phyloP scores from a whole-genome alignment of 2,888 invertebrate genomes.

The Drosophila demipolita region DNA sequence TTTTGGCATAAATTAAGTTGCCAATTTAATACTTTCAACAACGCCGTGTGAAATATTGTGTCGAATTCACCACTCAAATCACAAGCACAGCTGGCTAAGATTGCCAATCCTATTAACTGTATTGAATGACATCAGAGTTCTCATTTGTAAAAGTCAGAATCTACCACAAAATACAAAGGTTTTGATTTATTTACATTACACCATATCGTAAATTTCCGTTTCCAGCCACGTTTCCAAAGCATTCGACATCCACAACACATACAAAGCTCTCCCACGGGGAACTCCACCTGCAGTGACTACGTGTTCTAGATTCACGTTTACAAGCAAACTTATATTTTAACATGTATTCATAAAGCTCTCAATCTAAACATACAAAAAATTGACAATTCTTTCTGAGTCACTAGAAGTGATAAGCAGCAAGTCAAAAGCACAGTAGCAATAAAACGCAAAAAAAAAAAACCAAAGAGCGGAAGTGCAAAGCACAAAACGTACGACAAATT shows the following conservation, averaged over 20 bases:
- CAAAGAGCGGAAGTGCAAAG: conserved; percentile 51
- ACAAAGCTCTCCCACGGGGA: background rate
- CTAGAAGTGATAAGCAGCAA: conserved; percentile 36
- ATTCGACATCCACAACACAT: conserved; percentile 1
- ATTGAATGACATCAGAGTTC: background rate
- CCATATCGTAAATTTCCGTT: background rate
- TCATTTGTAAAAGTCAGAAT: background rate
- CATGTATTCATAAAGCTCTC: background rate
- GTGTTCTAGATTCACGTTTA: conserved; percentile 3
- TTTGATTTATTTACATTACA: background rate
- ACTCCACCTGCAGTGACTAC: background rate
- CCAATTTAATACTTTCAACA: conserved; percentile 70
- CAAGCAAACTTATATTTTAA: background rate
- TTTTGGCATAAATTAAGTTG: conserved; percentile 65
- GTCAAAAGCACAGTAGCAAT: conserved; percentile 45
- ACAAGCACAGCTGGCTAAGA: background rate
- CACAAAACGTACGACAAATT: conserved; percentile 44
- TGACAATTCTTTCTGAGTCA: conserved; percentile 37
- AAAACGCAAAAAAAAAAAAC: conserved; percentile 6
- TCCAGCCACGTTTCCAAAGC: background rate
- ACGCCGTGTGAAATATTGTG: conserved; percentile 64
- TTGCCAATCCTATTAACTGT: background rate
- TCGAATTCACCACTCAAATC: conserved; percentile 19
- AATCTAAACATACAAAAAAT: conserved; percentile 2
- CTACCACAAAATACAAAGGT: background rate